Evolutionary conservation across 2,113 vertebrate genomes (phyloP).

Genomic region (Sorex araneus): DNA sequence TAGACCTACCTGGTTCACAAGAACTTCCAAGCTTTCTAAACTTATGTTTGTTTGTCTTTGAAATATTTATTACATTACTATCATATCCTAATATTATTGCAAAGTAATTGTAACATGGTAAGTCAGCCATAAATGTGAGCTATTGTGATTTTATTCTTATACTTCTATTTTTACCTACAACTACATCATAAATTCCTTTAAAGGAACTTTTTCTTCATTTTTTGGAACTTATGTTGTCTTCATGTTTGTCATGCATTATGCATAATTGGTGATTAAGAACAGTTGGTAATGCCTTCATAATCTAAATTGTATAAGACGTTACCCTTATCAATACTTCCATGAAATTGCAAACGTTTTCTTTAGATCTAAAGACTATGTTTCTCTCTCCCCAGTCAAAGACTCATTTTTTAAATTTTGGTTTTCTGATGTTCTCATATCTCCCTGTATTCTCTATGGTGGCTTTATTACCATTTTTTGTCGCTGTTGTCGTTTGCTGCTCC

Average conservation of each 20-base stretch:
- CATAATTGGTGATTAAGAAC: background rate
- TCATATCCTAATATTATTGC: background rate
- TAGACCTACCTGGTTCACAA: background rate
- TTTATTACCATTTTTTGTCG: background rate
- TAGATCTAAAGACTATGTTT: background rate
- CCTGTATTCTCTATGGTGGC: background rate
- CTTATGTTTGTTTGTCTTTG: constrained; percentile 16
- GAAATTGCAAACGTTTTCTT: background rate
- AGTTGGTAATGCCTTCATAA: background rate
- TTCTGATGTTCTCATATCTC: background rate
- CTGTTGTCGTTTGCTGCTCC: background rate
- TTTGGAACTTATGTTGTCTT: background rate
- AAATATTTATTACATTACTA: constrained; percentile 12
- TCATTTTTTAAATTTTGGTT: constrained; percentile 35
- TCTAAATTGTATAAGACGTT: background rate
- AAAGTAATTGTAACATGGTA: background rate
- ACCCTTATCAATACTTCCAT: background rate
- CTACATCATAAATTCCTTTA: background rate
- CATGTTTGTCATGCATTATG: background rate
- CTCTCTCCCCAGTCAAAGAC: background rate
- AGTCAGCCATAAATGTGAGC: background rate
- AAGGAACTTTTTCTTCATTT: background rate
- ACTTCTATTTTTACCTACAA: background rate
- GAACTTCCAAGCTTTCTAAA: background rate
- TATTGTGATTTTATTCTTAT: constrained; percentile 18